Conservation (phyloP, 2,113 vertebrate genomes). For the Arothron firmamentum region DNA sequence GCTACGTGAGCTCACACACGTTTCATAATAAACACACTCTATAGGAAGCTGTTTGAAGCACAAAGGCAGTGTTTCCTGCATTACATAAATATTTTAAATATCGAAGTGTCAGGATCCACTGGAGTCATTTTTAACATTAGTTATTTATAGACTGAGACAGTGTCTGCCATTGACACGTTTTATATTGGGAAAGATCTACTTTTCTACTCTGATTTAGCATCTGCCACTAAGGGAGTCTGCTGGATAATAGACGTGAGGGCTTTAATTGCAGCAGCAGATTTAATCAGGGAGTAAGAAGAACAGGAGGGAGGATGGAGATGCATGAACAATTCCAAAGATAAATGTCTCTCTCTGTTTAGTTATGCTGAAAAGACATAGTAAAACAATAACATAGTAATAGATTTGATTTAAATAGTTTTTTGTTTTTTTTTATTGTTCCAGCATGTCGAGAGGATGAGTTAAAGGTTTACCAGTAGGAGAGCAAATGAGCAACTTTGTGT, state of each 20-base stretch:
- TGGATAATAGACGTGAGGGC: slow-evolving; percentile 53
- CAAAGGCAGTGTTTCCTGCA: no score
- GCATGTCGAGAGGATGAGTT: slow-evolving; percentile 1
- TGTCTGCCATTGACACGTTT: slow-evolving; percentile 11
- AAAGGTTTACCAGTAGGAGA: slow-evolving; percentile 11
- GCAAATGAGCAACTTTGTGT: slow-evolving; percentile 22
- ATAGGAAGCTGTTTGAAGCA: no score
- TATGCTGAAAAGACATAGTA: no score
- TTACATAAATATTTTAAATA: no score
- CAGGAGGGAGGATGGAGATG: slow-evolving; percentile 20
- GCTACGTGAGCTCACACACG: no score
- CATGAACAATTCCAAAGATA: slow-evolving; percentile 3
- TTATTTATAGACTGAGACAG: background rate
- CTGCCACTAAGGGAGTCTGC: slow-evolving; percentile 47
- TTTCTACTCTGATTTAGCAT: slow-evolving; percentile 48
- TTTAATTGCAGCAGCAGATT: slow-evolving; percentile 57
- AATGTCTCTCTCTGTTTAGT: background rate
- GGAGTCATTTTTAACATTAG: background rate
- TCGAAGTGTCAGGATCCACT: no score
- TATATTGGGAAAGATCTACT: slow-evolving; percentile 46
- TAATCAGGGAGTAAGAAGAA: slow-evolving; percentile 57
- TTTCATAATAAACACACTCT: no score
- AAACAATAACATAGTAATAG: no score
- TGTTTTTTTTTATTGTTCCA: background rate
- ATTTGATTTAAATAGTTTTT: no score